Evolutionary conservation across 2,113 vertebrate species (phyloP).

Genomic region (Heterocephalus glaber): DNA sequence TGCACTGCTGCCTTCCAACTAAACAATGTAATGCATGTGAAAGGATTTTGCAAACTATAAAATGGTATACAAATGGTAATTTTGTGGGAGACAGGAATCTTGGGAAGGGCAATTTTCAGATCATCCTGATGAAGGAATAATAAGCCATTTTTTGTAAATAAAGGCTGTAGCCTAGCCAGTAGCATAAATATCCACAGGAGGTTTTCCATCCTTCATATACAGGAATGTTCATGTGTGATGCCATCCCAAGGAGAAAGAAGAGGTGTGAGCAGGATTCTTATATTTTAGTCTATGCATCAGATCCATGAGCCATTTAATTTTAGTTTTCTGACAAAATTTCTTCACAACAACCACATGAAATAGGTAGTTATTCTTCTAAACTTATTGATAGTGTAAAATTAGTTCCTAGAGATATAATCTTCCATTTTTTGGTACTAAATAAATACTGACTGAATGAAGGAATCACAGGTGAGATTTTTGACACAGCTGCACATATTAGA

Average conservation of each 20-base stretch:
- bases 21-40: not conserved
- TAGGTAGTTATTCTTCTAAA: conserved; percentile 43
- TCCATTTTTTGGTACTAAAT: conserved; percentile 36
- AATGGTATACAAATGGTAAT: conserved; percentile 36
- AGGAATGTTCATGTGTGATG: not conserved
- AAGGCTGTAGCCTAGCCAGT: not conserved
- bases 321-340: conserved; percentile 51
- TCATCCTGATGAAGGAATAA: not conserved
- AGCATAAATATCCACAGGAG: conserved; percentile 8
- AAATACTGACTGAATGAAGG: conserved; percentile 39
- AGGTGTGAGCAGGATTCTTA: conserved; percentile 37
- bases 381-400: conserved; percentile 46
- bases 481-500: not conserved
- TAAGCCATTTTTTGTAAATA: not conserved
- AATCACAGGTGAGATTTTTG: not conserved
- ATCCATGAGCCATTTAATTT: conserved; percentile 53
- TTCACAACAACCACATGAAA: conserved; percentile 48
- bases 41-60: conserved; percentile 49
- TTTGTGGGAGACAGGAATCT: conserved; percentile 46
- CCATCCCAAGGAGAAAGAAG: conserved; percentile 1
- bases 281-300: conserved; percentile 37
- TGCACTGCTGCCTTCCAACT: conserved; percentile 2
- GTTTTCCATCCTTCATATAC: not conserved
- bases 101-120: conserved; percentile 49
- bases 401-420: conserved; percentile 27